These are phyloP conservation scores for Saccostrea echinata DNA, from an alignment of 1,140 invertebrate species.

Conservation along the genomic window DNA sequence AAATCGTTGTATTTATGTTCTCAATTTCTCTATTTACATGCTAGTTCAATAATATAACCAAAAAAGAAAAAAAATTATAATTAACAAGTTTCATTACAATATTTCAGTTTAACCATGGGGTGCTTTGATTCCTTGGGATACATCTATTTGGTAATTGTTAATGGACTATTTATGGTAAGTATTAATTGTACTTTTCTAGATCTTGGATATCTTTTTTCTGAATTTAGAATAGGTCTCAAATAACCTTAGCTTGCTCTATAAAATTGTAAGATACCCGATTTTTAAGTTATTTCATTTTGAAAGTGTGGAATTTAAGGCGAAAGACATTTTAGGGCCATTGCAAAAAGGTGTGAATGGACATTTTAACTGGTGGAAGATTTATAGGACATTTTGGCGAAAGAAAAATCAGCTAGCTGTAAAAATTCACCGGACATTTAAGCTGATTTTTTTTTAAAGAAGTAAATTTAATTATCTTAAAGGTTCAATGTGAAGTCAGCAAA, in stretches of 20 bases:
- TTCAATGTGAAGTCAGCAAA: background rate
- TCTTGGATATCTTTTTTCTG: background rate
- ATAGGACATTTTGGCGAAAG: too few relatives aligned
- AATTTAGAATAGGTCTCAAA: background rate
- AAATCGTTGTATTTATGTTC: too few relatives aligned
- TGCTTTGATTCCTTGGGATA: conserved; percentile 4
- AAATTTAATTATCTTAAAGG: background rate
- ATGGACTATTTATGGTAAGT: conserved; percentile 30
- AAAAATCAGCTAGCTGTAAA: too few relatives aligned
- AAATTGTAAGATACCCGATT: background rate
- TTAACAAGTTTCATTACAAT: too few relatives aligned
- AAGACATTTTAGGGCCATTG: background rate
- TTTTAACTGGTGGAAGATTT: too few relatives aligned
- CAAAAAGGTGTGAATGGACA: too few relatives aligned
- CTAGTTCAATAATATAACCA: too few relatives aligned
- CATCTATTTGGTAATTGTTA: background rate
- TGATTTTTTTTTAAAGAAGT: background rate
- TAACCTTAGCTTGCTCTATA: background rate
- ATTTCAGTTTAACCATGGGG: background rate
- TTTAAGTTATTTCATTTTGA: background rate
- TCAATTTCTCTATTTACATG: too few relatives aligned
- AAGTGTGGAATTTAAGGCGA: background rate
- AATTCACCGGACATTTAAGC: too few relatives aligned
- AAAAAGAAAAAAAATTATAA: too few relatives aligned
- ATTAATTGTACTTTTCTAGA: background rate